Percentiles rank a stretch among this genome's conserved stretches.
Evolutionary conservation across 2,797 vertebrate species (phyloP).

Genomic region (Carcharodon carcharias): DNA sequence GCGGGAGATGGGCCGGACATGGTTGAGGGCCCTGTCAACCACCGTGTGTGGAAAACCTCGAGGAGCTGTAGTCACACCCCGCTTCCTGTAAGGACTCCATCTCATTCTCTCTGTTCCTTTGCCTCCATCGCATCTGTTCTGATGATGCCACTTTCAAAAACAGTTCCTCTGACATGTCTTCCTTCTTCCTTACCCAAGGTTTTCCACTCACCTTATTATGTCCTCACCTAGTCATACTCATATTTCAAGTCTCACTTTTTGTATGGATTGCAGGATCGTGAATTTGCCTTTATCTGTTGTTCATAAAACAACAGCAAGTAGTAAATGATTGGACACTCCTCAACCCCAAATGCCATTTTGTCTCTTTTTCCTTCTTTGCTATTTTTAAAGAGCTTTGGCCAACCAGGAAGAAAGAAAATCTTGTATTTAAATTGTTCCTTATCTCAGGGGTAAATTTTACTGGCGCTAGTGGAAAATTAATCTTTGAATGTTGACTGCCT

Average conservation of each 20-base stretch:
- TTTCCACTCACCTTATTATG: no score
- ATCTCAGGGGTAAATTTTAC: not conserved
- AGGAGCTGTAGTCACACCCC: no score
- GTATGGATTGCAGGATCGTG: not conserved
- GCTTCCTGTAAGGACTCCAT: no score
- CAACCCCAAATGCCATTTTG: not conserved
- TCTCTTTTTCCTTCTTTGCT: not conserved
- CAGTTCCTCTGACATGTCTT: no score
- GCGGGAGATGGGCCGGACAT: no score
- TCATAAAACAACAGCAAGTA: not conserved
- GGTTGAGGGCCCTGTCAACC: no score
- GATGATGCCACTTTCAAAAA: no score
- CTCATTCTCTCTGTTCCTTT: no score
- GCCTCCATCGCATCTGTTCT: no score
- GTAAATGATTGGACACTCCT: not conserved
- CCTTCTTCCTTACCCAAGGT: no score
- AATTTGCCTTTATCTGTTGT: no score
- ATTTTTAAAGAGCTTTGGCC: not conserved
- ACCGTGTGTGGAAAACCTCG: no score
- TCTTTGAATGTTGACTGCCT: not conserved
- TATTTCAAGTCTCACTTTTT: not conserved
- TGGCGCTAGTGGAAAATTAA: not conserved
- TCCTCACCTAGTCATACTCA: not conserved
- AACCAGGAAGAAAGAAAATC: not conserved
- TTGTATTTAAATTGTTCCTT: not conserved